phyloP scores from a whole-genome alignment of 2,888 invertebrate species.

The Sicus ferrugineus region DNA sequence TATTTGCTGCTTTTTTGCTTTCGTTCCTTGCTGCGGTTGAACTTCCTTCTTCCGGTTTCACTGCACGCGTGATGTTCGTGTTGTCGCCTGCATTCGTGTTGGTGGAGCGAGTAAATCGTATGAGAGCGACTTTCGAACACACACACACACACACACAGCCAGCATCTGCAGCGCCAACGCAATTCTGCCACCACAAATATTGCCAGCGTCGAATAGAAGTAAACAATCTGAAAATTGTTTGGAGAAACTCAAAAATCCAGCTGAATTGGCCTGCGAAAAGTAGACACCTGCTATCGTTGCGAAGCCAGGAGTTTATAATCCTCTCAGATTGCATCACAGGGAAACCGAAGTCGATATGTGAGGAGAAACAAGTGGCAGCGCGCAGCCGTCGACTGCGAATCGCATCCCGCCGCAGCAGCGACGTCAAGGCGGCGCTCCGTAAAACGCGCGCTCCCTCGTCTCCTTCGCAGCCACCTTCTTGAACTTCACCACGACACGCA shows the following conservation, averaged over 20 bases:
- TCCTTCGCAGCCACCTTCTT: slow-evolving; percentile 37
- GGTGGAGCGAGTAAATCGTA: too few relatives aligned
- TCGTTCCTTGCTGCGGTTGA: too few relatives aligned
- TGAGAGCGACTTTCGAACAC: too few relatives aligned
- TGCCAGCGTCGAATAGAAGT: not conserved
- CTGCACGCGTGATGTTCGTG: too few relatives aligned
- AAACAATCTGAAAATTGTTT: not conserved
- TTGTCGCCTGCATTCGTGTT: too few relatives aligned
- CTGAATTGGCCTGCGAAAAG: not conserved
- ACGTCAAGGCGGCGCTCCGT: slow-evolving; percentile 48
- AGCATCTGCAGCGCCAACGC: too few relatives aligned
- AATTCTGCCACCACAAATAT: too few relatives aligned
- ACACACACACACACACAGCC: too few relatives aligned
- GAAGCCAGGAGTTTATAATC: not conserved
- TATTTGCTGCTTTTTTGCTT: too few relatives aligned
- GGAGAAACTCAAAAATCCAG: not conserved
- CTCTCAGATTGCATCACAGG: not conserved
- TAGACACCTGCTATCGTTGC: not conserved
- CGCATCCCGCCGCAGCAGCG: not conserved
- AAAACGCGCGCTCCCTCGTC: slow-evolving; percentile 38
- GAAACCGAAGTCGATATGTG: slow-evolving; percentile 26
- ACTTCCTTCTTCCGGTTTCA: too few relatives aligned
- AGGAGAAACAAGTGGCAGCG: not conserved
- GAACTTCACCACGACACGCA: slow-evolving; percentile 67
- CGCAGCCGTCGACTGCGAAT: not conserved